Evolutionary conservation across 1,140 invertebrate species (phyloP).

Genomic region (Saccostrea glomerata): DNA sequence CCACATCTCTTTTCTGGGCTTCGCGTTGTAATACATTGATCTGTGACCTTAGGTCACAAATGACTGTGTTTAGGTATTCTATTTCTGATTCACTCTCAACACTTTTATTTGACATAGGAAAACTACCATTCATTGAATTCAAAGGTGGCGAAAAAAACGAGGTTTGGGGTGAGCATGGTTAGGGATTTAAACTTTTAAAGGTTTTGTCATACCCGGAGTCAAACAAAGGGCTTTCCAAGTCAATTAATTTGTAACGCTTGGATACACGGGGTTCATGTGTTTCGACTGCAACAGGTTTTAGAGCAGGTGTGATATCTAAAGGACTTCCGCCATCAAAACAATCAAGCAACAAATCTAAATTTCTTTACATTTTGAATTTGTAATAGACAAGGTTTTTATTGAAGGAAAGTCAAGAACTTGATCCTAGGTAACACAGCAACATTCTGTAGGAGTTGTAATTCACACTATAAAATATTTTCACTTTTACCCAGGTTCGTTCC

Average conservation of each 20-base stretch:
- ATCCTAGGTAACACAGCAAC: background rate
- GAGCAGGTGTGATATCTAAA: background rate
- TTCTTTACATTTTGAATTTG: background rate
- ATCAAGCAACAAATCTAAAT: background rate
- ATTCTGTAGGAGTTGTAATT: background rate
- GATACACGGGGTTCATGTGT: background rate
- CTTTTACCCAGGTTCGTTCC: background rate
- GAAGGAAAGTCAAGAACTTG: slow-evolving; percentile 16
- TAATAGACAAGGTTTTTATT: background rate
- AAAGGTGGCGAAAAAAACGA: background rate
- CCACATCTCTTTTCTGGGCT: no score
- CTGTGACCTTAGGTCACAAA: background rate
- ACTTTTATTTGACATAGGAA: background rate
- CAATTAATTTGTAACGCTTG: background rate
- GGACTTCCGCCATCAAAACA: slow-evolving; percentile 15
- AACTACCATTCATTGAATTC: background rate
- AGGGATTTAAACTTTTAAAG: background rate
- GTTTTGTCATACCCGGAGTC: background rate
- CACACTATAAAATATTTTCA: background rate
- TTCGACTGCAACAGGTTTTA: slow-evolving; percentile 8
- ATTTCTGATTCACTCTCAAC: slow-evolving; percentile 2
- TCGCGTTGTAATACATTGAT: no score
- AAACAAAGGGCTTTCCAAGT: background rate
- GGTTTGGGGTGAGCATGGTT: background rate
- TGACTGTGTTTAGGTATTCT: background rate